These are phyloP conservation scores for Buphagus erythrorhynchus DNA, from an alignment of 2,797 vertebrate genomes.

Conservation along the genomic window DNA sequence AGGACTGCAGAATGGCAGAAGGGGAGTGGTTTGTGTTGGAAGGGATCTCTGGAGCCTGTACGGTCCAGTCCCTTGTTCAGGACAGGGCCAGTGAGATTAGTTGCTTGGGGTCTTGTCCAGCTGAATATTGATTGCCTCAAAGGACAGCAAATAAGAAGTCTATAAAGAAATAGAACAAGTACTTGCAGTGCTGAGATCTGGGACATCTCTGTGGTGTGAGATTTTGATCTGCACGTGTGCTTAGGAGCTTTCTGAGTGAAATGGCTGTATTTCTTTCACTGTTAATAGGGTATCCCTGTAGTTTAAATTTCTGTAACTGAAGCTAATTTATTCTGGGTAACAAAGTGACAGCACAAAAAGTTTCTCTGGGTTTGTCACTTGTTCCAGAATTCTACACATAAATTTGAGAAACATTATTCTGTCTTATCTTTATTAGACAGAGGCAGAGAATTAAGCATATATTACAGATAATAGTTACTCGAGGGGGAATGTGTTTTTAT, in stretches of 20 bases:
- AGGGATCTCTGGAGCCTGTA: not conserved
- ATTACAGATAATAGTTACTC: not conserved
- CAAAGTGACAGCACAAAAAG: not conserved
- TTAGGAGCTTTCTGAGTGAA: not conserved
- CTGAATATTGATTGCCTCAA: not conserved
- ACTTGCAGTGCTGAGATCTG: not conserved
- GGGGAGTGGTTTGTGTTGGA: not conserved
- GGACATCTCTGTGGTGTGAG: not conserved
- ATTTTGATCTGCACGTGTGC: not conserved
- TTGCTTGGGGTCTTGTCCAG: not conserved
- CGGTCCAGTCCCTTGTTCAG: not conserved
- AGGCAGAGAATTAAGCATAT: constrained; percentile 18
- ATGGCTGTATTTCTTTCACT: not conserved
- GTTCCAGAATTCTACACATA: not conserved
- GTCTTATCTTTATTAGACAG: not conserved
- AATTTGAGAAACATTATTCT: not conserved
- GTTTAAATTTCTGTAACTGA: constrained; percentile 6
- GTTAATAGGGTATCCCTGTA: not conserved
- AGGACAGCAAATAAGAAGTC: not conserved
- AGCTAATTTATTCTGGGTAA: not conserved
- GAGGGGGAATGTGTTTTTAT: not conserved
- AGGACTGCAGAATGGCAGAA: not conserved
- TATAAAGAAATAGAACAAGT: not conserved
- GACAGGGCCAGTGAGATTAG: not conserved
- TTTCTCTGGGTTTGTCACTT: not conserved